These are phyloP conservation scores for Rutpela maculata DNA, from an alignment of 2,888 invertebrate species.

Conservation along the genomic window DNA sequence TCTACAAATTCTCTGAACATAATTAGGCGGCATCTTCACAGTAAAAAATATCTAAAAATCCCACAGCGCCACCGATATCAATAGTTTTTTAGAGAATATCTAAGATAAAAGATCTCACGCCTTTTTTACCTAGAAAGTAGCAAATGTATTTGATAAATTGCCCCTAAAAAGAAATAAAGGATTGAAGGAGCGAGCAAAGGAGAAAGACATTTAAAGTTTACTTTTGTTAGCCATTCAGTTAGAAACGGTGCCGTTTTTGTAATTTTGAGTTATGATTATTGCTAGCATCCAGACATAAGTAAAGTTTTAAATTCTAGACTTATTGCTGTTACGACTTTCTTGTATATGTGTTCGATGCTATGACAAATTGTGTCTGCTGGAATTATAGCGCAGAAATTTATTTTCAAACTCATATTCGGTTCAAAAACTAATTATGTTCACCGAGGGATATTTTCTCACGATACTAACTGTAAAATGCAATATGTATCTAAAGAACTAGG, in stretches of 20 bases:
- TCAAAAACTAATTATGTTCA: slow-evolving; percentile 26
- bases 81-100: neutral
- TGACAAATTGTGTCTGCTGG: slow-evolving; percentile 46
- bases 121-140: neutral
- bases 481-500: neutral
- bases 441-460: slow-evolving; percentile 20
- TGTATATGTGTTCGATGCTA: slow-evolving; percentile 48
- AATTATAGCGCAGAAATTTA: slow-evolving; percentile 38
- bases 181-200: slow-evolving; percentile 32
- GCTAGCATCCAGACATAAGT: slow-evolving; percentile 60
- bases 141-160: slow-evolving; percentile 29
- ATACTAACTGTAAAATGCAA: neutral
- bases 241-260: slow-evolving; percentile 56
- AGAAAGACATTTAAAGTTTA: slow-evolving; percentile 44
- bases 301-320: slow-evolving; percentile 60
- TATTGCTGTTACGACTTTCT: slow-evolving; percentile 61
- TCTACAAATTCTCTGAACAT: too few species aligned
- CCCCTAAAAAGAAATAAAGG: slow-evolving; percentile 22
- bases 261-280: slow-evolving; percentile 65
- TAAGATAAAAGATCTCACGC: neutral
- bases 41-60: too few species aligned
- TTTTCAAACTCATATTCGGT: slow-evolving; percentile 21
- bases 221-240: slow-evolving; percentile 44
- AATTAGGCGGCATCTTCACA: too few species aligned
- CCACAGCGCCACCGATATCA: neutral